Evolutionary conservation across 2,113 vertebrate genomes (phyloP).

Genomic region (Stigmatopora nigra): DNA sequence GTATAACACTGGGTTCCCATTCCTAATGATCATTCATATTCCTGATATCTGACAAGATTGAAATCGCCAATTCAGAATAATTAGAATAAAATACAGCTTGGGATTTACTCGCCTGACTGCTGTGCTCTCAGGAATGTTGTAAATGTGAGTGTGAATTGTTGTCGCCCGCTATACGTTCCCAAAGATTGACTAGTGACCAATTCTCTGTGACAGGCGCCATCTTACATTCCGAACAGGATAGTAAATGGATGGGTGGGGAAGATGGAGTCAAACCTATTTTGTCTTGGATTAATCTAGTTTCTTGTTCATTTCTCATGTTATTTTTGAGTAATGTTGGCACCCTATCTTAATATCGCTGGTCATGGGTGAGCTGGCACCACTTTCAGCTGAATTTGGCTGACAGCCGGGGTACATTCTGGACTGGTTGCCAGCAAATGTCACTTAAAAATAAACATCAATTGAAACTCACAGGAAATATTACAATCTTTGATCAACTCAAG

Average conservation of each 20-base stretch:
- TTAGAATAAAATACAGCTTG: neutral
- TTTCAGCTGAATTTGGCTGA: no score
- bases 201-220: neutral
- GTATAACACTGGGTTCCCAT: conserved; percentile 16
- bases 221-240: neutral
- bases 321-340: no score
- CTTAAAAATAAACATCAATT: no score
- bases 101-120: neutral
- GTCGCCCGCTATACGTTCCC: neutral
- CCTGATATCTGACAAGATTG: neutral
- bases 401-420: no score
- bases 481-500: no score
- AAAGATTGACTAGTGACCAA: neutral
- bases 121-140: neutral
- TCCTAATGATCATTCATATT: conserved; percentile 6
- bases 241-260: neutral
- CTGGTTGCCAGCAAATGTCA: no score
- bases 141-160: neutral
- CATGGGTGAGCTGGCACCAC: no score
- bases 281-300: neutral
- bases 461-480: no score
- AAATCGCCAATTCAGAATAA: neutral
- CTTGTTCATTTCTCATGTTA: no score
- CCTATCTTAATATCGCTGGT: no score
- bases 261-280: neutral